These are phyloP conservation scores for Muscicapa comitata DNA, from an alignment of 2,797 vertebrate genomes.

Conservation along the genomic window DNA sequence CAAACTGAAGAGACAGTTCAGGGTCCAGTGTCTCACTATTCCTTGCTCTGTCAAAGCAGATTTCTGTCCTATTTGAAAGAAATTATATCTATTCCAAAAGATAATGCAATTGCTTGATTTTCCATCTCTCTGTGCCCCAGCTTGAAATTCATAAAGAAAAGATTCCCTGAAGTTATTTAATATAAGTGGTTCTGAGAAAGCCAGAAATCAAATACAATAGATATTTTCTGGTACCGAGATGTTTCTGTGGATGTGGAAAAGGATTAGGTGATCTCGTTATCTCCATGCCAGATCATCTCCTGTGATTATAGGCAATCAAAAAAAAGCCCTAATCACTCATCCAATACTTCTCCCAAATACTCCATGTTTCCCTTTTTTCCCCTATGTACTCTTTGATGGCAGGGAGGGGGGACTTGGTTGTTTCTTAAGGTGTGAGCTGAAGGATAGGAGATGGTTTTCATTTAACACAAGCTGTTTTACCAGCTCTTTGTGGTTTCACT, in stretches of 20 bases:
- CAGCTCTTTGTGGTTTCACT: neutral
- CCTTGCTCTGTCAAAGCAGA: neutral
- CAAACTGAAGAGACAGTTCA: neutral
- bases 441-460: neutral
- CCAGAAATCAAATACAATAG: neutral
- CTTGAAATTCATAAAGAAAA: constrained; percentile 39
- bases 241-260: neutral
- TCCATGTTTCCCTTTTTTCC: fast-evolving
- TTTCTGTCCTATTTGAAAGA: neutral
- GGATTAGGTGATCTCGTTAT: neutral
- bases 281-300: neutral
- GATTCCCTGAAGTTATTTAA: constrained; percentile 35
- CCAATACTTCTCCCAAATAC: neutral
- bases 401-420: neutral
- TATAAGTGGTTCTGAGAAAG: neutral
- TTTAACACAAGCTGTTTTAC: neutral
- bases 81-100: neutral
- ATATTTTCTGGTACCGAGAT: neutral
- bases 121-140: neutral
- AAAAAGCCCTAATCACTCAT: neutral
- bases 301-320: neutral
- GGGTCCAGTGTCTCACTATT: neutral
- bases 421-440: neutral
- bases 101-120: constrained; percentile 16
- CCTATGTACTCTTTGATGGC: neutral